Evolutionary conservation across 2,888 invertebrate genomes (phyloP).

Genomic region (Arctia plantaginis): DNA sequence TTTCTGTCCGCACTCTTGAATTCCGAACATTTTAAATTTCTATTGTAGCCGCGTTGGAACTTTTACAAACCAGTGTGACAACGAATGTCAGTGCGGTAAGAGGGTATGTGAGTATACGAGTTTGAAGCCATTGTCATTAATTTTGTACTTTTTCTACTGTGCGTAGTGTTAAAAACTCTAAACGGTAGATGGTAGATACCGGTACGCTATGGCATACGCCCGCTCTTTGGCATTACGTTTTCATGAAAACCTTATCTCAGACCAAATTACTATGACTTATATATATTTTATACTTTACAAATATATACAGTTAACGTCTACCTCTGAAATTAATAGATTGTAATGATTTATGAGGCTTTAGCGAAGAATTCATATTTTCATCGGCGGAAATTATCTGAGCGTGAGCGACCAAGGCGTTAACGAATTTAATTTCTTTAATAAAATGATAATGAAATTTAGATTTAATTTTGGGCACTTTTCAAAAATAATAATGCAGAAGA

Average conservation of each 20-base stretch:
- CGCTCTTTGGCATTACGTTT: too few relatives aligned
- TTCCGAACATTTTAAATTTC: slow-evolving; percentile 62
- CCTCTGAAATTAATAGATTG: slow-evolving; percentile 51
- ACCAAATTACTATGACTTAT: background rate
- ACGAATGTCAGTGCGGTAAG: slow-evolving; percentile 53
- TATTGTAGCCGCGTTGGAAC: slow-evolving; percentile 56
- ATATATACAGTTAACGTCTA: background rate
- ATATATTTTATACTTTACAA: background rate
- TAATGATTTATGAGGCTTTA: slow-evolving; percentile 40
- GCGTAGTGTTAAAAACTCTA: slow-evolving; percentile 15
- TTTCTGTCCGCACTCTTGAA: slow-evolving; percentile 58
- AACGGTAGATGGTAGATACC: background rate
- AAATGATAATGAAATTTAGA: background rate
- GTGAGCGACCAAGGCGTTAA: background rate
- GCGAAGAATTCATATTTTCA: slow-evolving; percentile 46
- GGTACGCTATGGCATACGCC: background rate
- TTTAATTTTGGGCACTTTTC: background rate
- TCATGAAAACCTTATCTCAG: background rate
- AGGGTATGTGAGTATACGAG: slow-evolving; percentile 48
- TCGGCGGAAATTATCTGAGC: slow-evolving; percentile 12
- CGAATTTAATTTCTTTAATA: slow-evolving; percentile 23
- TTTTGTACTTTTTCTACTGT: slow-evolving; percentile 9
- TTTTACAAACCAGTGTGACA: slow-evolving; percentile 52
- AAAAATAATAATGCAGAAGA: background rate
- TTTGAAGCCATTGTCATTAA: slow-evolving; percentile 32